Evolutionary conservation across 1,140 invertebrate genomes (phyloP).

Genomic region (Metopolophium dirhodum): DNA sequence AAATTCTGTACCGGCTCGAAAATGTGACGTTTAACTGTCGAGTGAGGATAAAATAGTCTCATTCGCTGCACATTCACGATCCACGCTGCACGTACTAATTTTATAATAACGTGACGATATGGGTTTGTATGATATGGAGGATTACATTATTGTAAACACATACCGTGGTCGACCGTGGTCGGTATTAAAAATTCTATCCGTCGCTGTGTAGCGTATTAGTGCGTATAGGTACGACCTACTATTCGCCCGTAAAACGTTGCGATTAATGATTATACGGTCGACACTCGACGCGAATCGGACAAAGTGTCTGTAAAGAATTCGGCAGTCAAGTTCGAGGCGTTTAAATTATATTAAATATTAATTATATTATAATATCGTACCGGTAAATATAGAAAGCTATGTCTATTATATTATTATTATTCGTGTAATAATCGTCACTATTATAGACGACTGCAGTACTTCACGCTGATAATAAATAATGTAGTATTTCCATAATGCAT

Average conservation of each 20-base stretch:
- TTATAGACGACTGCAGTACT: not conserved
- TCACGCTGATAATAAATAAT: not conserved
- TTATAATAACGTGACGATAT: not conserved
- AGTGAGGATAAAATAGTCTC: not conserved
- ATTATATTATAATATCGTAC: not conserved
- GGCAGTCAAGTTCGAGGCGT: not conserved
- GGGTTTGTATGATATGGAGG: not conserved
- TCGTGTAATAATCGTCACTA: not conserved
- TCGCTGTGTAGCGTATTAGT: too few relatives aligned
- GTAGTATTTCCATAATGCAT: not conserved
- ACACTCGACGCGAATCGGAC: not conserved
- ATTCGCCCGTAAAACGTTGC: not conserved
- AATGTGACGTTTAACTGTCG: not conserved
- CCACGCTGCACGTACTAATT: not conserved
- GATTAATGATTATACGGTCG: not conserved
- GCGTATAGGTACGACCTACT: not conserved
- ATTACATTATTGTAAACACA: not conserved
- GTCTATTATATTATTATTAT: not conserved
- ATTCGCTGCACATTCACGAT: not conserved
- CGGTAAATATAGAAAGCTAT: not conserved
- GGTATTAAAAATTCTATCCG: not conserved
- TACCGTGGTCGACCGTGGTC: not conserved
- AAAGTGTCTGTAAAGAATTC: not conserved
- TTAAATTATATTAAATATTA: not conserved
- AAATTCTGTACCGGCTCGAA: not conserved